These are phyloP conservation scores for Iguana delicatissima DNA, from an alignment of 2,797 vertebrate genomes.

Conservation along the genomic window DNA sequence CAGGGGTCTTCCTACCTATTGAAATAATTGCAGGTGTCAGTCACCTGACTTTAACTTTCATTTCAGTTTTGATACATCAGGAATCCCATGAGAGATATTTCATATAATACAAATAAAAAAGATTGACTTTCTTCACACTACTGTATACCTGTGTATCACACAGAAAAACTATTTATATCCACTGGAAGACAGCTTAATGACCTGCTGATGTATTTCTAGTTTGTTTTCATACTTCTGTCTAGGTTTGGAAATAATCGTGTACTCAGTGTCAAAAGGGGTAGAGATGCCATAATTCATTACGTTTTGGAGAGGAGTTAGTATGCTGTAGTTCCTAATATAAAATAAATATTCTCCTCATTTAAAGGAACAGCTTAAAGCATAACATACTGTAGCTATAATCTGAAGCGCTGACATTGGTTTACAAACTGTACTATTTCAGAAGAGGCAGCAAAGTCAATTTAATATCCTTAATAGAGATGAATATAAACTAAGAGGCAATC, in stretches of 20 bases:
- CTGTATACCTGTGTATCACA: neutral
- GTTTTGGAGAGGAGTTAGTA: neutral
- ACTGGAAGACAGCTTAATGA: neutral
- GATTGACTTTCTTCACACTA: neutral
- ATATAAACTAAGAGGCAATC: neutral
- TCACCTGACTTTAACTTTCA: neutral
- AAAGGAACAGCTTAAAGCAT: neutral
- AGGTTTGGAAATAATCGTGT: too few species aligned
- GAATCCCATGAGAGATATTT: too few species aligned
- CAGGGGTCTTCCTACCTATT: neutral
- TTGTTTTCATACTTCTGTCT: too few species aligned
- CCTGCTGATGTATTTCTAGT: neutral
- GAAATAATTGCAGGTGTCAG: too few species aligned
- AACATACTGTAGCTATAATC: neutral
- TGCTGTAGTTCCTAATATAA: neutral
- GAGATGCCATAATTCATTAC: neutral
- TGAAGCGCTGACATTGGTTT: neutral
- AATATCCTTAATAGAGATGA: constrained; percentile 5
- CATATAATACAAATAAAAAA: neutral
- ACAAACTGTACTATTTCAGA: neutral
- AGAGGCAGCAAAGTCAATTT: neutral
- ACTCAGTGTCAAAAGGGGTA: neutral
- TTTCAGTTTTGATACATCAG: neutral
- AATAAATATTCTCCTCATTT: neutral
- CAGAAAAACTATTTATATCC: neutral